phyloP scores from a whole-genome alignment of 1,140 invertebrate genomes.

The Aporrectodea caliginosa region DNA sequence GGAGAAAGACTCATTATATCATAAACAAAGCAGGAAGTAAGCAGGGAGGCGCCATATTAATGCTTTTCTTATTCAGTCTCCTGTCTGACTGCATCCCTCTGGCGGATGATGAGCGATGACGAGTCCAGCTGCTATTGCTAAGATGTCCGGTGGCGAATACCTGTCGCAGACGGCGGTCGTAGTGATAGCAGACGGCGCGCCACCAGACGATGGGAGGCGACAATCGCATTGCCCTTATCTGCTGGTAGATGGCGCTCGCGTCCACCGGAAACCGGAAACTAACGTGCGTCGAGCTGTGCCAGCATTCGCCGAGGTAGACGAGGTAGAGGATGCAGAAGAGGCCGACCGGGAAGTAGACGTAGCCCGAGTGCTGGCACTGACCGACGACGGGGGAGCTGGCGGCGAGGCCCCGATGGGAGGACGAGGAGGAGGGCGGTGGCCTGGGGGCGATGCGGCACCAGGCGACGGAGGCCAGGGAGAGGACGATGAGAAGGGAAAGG shows the following conservation, averaged over 20 bases:
- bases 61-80: too few species aligned
- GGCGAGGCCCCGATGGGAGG: not conserved
- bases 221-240: conserved; percentile 66
- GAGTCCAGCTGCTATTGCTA: too few species aligned
- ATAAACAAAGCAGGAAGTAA: too few species aligned
- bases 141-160: too few species aligned
- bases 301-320: conserved; percentile 80
- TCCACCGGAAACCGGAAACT: conserved; percentile 54
- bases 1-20: too few species aligned
- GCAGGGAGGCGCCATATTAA: too few species aligned
- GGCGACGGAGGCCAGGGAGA: not conserved
- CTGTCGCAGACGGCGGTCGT: conserved; percentile 69
- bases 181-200: conserved; percentile 84
- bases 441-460: not conserved
- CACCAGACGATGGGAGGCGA: conserved; percentile 80
- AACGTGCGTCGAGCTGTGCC: conserved; percentile 57
- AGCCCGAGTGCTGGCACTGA: conserved; percentile 56
- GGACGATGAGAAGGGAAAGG: not conserved
- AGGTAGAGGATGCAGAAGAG: conserved; percentile 76
- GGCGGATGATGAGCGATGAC: too few species aligned
- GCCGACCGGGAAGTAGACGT: conserved; percentile 77
- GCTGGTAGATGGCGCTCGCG: conserved; percentile 65
- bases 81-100: too few species aligned
- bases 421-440: not conserved
- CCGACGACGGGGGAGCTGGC: not conserved